Conservation (phyloP, 2,888 invertebrate species). For the Cremastinae sp. region DNA sequence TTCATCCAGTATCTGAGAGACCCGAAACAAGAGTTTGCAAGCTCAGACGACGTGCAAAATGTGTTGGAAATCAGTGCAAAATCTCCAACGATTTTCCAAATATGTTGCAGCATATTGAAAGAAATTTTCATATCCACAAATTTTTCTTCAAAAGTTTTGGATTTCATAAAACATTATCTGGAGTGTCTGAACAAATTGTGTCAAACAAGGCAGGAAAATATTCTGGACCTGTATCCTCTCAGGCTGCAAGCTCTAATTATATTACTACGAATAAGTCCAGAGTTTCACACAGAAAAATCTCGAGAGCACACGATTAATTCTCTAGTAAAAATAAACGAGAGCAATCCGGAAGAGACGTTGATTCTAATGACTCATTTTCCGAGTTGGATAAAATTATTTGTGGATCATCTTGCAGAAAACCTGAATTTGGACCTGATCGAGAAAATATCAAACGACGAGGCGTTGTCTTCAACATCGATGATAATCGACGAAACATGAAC, state of each 20-base stretch:
- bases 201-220: slow-evolving; percentile 60
- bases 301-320: slow-evolving; percentile 63
- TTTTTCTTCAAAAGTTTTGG: slow-evolving; percentile 63
- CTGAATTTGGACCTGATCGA: not conserved
- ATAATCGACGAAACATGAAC: not conserved
- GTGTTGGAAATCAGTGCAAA: slow-evolving; percentile 63
- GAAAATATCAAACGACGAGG: not conserved
- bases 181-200: slow-evolving; percentile 62
- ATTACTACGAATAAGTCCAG: slow-evolving; percentile 70
- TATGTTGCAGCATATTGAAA: slow-evolving; percentile 67
- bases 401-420: slow-evolving; percentile 42
- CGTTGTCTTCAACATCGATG: not conserved
- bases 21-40: slow-evolving; percentile 21
- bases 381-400: slow-evolving; percentile 68
- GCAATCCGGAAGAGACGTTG: slow-evolving; percentile 63
- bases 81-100: slow-evolving; percentile 69
- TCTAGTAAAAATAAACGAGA: slow-evolving; percentile 64
- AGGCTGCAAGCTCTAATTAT: slow-evolving; percentile 68
- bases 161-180: slow-evolving; percentile 68
- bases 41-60: slow-evolving; percentile 33
- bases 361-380: slow-evolving; percentile 74
- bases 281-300: slow-evolving; percentile 66
- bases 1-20: slow-evolving; percentile 58
- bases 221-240: slow-evolving; percentile 73
- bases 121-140: slow-evolving; percentile 67